Base-by-base conservation (phyloP, 2,888 invertebrate genomes). In the Pilophorus perplexus region DNA sequence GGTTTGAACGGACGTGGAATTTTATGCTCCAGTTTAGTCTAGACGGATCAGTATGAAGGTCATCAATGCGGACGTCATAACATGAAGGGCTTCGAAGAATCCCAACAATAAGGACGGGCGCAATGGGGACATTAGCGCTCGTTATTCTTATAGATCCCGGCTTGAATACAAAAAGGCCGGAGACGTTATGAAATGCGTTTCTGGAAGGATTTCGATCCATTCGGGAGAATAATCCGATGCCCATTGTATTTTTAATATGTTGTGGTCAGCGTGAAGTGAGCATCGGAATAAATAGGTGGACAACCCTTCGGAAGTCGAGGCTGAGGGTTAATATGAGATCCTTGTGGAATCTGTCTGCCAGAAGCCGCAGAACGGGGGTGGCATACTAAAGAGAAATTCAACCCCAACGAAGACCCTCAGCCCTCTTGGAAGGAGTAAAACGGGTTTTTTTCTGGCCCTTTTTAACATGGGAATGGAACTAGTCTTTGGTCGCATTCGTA, bases 241-340 rank as follows among this genome's bases (percentile, higher is more conserved):
- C 27, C 10, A 52, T 28, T 28, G 27, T 52, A 52, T 52, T 52
- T 52, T 52, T 52, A 52, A 52, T 52, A 52, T 52, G 52, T 25
- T 52, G 27, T 25, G 18, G 52, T 18, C 23, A 16, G 27, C 52
- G 18, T 18, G 25, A 18, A 52, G 18, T 14, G 52, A 18, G 27
- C 52, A 28, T 28, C 25, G 18, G 6, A 25, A 52, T 52, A 52
- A 52, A 52, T 52, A 52, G 52, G 52, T 52, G 52, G 28, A n/a
- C 16, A 33, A 25, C 23, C 23, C 50, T 50, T 20, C 3, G n/a
- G n/a, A 16, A 52, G 33, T 33, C 12, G 33, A 33, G 12, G 48
- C 46, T 33, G 28, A 62, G 62, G 62, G 62, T 62, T 62, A 62
- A 62, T 62, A 62, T 62, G 62, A 62, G 62, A 46, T 62, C 60